Evolutionary conservation across 2,888 invertebrate genomes (phyloP), one percentile per base, ranked within the genome.

Genomic region (Ectemnius lituratus): DNA sequence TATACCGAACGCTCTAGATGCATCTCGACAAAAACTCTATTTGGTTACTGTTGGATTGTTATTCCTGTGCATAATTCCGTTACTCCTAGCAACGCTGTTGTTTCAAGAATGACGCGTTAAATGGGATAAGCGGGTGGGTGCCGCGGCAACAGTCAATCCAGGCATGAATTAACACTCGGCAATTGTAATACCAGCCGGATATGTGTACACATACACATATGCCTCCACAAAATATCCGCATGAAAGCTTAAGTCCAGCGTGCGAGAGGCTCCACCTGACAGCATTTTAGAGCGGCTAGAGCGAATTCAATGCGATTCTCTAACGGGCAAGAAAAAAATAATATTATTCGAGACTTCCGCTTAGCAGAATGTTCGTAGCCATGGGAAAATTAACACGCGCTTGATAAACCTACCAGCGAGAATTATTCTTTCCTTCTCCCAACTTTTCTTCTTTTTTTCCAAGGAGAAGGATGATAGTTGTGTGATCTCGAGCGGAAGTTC

Each of bases 331-430:
- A 78, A 82, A 82, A 82, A 82, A 82, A 83, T 82, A 82, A 82
- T 82, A 83, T 82, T 82, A 77, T 82, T 79, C 74, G 76, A 83
- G 76, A 64, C 23, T 23, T 23, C 23, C 23, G 60, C 73, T 45
- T 77, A 83, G 77, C 79, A 6, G 37, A 8, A 8, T 82, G 73
- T 73, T 73, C 77, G 75, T 58, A 75, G 72, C 75, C 74, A 83
- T 83, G 81, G 76, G 82, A 83, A 82, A 82, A 79, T 82, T 79
- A 73, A 65, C 82, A 83, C 83, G 59, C 81, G 74, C 73, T 67
- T 76, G 81, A 81, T 81, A 70, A 82, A 82, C 72, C 83, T 83
- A 83, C 81, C 81, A 4, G 14, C 81, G 81, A 72, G 76, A 81
- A 70, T 82, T 81, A 83, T 79, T 81, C 83, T 37, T 76, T 78